phyloP scores from a whole-genome alignment of 2,888 invertebrate species.

The Griposia aprilina region DNA sequence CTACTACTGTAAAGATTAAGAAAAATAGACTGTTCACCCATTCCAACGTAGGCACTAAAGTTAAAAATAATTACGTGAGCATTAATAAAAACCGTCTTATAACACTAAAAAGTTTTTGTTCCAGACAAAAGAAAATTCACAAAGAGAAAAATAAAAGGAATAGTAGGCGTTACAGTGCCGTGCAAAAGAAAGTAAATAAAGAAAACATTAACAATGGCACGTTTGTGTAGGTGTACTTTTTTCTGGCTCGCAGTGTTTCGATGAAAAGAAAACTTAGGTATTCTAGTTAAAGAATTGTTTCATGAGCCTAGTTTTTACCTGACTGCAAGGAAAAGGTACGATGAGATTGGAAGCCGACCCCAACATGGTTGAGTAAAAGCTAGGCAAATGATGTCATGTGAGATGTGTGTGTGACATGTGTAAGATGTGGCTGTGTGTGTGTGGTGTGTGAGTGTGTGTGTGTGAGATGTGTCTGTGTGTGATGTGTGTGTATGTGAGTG shows the following conservation, averaged over 20 bases:
- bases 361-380: no score
- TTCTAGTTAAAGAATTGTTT: no score
- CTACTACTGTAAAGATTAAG: not conserved
- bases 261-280: constrained; percentile 17
- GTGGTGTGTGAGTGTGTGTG: no score
- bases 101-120: constrained; percentile 45
- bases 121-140: constrained; percentile 46
- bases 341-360: no score
- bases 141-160: constrained; percentile 49
- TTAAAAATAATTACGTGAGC: constrained; percentile 40
- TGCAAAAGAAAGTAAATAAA: constrained; percentile 47
- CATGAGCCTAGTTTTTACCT: no score
- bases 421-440: no score
- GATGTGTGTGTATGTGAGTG: no score
- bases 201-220: constrained; percentile 50
- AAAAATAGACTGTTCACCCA: not conserved
- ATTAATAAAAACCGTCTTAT: constrained; percentile 25
- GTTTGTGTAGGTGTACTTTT: constrained; percentile 26
- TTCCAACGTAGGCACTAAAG: constrained; percentile 1
- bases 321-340: no score
- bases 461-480: no score
- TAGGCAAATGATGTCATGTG: no score
- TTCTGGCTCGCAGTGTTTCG: constrained; percentile 20
- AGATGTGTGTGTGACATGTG: no score
- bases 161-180: constrained; percentile 31